Conservation (phyloP, 53 echinoderm and acorn worm species). For the Echinometra lucunter region DNA sequence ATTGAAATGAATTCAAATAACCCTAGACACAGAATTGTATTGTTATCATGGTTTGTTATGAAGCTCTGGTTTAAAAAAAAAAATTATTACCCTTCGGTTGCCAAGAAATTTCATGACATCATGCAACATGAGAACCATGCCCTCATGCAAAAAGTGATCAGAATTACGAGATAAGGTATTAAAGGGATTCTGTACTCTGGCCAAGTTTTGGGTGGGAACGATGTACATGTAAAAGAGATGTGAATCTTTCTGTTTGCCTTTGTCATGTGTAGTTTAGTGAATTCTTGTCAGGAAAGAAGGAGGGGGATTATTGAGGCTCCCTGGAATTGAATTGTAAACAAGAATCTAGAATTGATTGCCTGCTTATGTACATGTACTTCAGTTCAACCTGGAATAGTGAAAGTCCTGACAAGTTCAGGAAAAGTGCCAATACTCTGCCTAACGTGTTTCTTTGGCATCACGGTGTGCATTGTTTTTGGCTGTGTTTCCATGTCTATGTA, state of each 20-base stretch:
- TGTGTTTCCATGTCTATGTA: neutral
- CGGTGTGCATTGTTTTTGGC: conserved; percentile 31
- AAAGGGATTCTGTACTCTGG: neutral
- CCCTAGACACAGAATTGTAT: neutral
- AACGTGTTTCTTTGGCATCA: conserved; percentile 31
- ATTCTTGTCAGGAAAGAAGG: neutral
- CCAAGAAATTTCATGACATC: neutral
- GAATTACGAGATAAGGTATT: neutral
- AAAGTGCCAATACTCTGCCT: neutral
- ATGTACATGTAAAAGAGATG: neutral
- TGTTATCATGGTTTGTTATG: neutral
- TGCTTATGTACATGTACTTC: neutral
- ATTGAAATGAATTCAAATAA: neutral
- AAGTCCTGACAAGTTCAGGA: conserved; percentile 9
- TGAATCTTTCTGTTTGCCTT: conserved; percentile 2
- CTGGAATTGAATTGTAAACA: conserved; percentile 7
- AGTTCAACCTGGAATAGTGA: conserved; percentile 1
- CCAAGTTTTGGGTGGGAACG: neutral
- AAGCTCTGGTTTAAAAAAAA: neutral
- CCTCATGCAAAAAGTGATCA: neutral
- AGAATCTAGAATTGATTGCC: conserved; percentile 7
- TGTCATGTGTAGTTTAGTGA: neutral
- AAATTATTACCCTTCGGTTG: neutral
- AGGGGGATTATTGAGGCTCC: conserved; percentile 1
- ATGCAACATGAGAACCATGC: neutral